These are phyloP conservation scores for Falco cherrug DNA, from an alignment of 2,797 vertebrate species.

Conservation along the genomic window DNA sequence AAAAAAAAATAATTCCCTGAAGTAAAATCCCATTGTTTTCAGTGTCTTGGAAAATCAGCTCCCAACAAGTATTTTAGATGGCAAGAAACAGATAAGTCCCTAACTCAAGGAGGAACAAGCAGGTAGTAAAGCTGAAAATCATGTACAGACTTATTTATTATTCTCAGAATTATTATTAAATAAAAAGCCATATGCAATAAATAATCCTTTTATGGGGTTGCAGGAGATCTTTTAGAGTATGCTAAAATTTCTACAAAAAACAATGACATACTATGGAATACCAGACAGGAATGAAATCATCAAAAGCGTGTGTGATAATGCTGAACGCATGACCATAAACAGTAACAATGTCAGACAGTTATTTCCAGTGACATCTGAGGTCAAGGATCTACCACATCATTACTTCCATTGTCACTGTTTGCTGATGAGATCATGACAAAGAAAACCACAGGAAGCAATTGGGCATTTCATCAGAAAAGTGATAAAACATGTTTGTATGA, in stretches of 20 bases:
- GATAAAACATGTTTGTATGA: neutral
- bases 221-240: neutral
- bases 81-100: neutral
- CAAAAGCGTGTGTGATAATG: neutral
- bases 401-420: neutral
- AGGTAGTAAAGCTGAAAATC: neutral
- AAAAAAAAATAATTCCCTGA: neutral
- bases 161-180: neutral
- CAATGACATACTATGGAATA: neutral
- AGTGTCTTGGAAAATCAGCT: neutral
- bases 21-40: neutral
- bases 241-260: neutral
- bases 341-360: neutral
- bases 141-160: neutral
- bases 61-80: neutral
- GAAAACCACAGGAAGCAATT: neutral
- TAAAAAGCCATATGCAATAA: neutral
- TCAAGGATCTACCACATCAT: neutral
- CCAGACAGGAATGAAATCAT: neutral
- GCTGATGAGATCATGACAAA: neutral
- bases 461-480: neutral
- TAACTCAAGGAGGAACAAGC: neutral
- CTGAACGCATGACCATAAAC: neutral
- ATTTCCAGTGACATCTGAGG: slow-evolving; percentile 1
- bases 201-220: neutral